A percentile compares a stretch with the other conserved stretches of the same genome.
phyloP scores from a whole-genome alignment of 2,888 invertebrate genomes.

The Cryptus viduatorius region DNA sequence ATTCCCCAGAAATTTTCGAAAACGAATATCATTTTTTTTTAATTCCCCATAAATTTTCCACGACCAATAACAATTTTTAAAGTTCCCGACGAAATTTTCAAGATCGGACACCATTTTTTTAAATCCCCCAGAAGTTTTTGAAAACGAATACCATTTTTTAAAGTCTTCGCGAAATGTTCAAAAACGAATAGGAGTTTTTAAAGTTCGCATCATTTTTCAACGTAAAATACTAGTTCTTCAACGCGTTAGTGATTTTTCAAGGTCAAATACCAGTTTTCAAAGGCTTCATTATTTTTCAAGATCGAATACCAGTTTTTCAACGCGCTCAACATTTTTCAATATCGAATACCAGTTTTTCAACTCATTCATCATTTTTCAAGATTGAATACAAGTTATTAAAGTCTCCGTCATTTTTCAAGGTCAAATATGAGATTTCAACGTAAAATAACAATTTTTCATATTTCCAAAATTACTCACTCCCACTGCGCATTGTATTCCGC shows the following conservation, averaged over 20 bases:
- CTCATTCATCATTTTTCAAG: not conserved
- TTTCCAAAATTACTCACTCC: constrained; percentile 79
- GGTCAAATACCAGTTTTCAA: not conserved
- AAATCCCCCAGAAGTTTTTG: not conserved
- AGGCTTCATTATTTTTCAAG: not conserved
- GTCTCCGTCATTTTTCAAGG: not conserved
- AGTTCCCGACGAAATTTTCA: not conserved
- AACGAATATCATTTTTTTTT: not conserved
- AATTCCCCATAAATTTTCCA: not conserved
- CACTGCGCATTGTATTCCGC: constrained; percentile 92
- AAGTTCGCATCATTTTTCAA: not conserved
- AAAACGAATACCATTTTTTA: not conserved
- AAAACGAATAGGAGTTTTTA: not conserved
- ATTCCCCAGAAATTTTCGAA: not conserved
- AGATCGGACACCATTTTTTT: not conserved
- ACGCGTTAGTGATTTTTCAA: not conserved
- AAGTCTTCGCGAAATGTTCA: not conserved
- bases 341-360: not conserved
- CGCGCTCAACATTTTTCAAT: not conserved
- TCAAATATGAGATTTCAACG: not conserved
- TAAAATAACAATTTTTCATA: not conserved
- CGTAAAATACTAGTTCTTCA: not conserved
- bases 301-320: not conserved
- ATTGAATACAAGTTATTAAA: not conserved
- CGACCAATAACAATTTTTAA: too few relatives aligned